These are phyloP conservation scores for Psylliodes chrysocephalus DNA, from an alignment of 2,888 invertebrate species.

Conservation along the genomic window DNA sequence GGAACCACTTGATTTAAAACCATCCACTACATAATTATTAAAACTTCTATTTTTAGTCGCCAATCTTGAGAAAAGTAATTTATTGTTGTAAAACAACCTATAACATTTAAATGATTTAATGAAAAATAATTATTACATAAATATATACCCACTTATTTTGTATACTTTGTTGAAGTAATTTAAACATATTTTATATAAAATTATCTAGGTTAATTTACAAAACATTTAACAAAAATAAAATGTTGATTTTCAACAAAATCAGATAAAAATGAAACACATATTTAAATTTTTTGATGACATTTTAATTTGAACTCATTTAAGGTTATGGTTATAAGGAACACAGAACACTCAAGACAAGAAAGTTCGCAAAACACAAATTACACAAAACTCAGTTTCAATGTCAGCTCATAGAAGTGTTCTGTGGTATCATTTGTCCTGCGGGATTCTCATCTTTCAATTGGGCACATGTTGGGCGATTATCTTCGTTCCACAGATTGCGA, in stretches of 20 bases:
- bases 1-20: not conserved
- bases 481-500: too few species aligned
- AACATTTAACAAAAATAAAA: not conserved
- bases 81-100: conserved; percentile 1
- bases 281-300: too few species aligned
- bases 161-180: conserved; percentile 24
- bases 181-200: not conserved
- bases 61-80: conserved; percentile 1
- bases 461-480: too few species aligned
- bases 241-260: not conserved
- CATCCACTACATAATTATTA: not conserved
- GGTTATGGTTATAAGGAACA: too few species aligned
- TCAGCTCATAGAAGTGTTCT: too few species aligned
- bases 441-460: too few species aligned
- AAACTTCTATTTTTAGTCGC: not conserved
- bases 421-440: too few species aligned
- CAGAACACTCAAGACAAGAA: too few species aligned
- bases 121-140: not conserved
- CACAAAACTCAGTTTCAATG: too few species aligned
- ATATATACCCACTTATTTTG: conserved; percentile 25
- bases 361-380: too few species aligned
- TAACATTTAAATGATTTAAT: not conserved
- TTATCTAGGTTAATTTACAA: not conserved
- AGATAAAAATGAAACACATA: not conserved
- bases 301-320: too few species aligned